Evolutionary conservation across 2,888 invertebrate genomes (phyloP).

Genomic region (Dorcus parallelipipedus): DNA sequence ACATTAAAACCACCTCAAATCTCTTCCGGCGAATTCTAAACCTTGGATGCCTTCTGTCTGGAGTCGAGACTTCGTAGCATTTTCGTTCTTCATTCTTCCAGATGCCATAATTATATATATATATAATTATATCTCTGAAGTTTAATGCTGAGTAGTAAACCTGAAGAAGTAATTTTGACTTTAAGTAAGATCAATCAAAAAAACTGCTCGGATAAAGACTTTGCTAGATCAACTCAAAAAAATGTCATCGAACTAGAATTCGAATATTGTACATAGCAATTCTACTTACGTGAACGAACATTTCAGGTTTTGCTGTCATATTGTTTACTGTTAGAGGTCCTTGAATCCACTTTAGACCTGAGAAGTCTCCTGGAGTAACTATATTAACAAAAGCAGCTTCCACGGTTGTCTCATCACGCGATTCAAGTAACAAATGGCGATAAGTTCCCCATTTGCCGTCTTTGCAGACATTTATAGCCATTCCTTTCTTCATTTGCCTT

Average conservation of each 20-base stretch:
- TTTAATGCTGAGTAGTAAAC: constrained; percentile 81
- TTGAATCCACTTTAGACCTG: constrained; percentile 76
- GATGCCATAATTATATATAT: constrained; percentile 91
- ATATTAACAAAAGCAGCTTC: constrained; percentile 75
- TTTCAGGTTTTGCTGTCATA: neutral
- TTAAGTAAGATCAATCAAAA: no score
- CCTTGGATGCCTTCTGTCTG: constrained; percentile 55
- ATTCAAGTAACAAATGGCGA: constrained; percentile 26
- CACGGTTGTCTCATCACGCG: constrained; percentile 38
- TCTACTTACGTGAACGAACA: constrained; percentile 1
- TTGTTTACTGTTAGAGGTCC: constrained; percentile 42
- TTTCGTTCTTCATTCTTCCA: constrained; percentile 80
- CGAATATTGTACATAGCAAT: no score
- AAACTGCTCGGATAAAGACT: no score
- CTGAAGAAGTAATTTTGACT: constrained; percentile 45
- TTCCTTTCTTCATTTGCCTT: constrained; percentile 63
- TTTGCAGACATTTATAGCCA: constrained; percentile 73
- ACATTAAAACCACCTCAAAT: constrained; percentile 45
- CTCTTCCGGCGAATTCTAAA: constrained; percentile 56
- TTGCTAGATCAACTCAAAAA: no score
- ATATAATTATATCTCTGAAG: constrained; percentile 93
- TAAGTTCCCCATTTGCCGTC: constrained; percentile 52
- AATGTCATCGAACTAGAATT: no score
- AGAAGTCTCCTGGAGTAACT: constrained; percentile 75
- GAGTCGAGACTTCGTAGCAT: constrained; percentile 61